These are phyloP conservation scores for Cataglyphis altisquamis DNA, from an alignment of 2,888 invertebrate species.

Conservation along the genomic window DNA sequence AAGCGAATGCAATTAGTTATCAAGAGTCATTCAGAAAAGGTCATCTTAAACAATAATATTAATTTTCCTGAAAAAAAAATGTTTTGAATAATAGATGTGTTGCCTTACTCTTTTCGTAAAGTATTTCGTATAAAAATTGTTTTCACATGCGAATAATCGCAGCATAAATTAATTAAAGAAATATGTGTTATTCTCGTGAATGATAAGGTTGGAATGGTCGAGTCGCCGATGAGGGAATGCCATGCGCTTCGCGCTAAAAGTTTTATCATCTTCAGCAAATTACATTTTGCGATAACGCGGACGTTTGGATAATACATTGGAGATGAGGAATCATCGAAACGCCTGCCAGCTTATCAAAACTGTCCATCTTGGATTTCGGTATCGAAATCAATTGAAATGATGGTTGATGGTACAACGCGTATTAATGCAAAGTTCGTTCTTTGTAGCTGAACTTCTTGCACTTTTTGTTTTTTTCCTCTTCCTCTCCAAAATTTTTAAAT, in stretches of 20 bases:
- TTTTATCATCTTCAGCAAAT: slow-evolving; percentile 61
- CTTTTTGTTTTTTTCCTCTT: not conserved
- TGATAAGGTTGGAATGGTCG: slow-evolving; percentile 62
- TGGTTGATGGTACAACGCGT: not conserved
- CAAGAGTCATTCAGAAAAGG: not conserved
- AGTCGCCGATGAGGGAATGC: not conserved
- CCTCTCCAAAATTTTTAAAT: not conserved
- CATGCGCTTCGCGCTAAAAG: slow-evolving; percentile 10
- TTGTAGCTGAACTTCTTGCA: too few relatives aligned
- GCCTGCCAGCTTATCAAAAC: slow-evolving; percentile 22
- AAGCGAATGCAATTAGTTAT: not conserved
- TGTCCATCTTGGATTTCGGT: slow-evolving; percentile 59
- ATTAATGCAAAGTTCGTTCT: not conserved
- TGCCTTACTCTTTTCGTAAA: not conserved
- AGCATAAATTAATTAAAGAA: not conserved
- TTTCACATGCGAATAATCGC: not conserved
- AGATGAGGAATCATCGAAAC: slow-evolving; percentile 36
- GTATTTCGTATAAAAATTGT: not conserved
- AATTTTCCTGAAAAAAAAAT: not conserved
- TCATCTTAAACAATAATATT: not conserved
- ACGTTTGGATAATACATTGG: slow-evolving; percentile 4
- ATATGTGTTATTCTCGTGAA: not conserved
- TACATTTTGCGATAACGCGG: slow-evolving; percentile 55
- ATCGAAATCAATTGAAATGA: not conserved
- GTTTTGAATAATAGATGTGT: not conserved